These are phyloP conservation scores for Caradrina kadenii DNA, from an alignment of 2,888 invertebrate genomes.

Conservation along the genomic window DNA sequence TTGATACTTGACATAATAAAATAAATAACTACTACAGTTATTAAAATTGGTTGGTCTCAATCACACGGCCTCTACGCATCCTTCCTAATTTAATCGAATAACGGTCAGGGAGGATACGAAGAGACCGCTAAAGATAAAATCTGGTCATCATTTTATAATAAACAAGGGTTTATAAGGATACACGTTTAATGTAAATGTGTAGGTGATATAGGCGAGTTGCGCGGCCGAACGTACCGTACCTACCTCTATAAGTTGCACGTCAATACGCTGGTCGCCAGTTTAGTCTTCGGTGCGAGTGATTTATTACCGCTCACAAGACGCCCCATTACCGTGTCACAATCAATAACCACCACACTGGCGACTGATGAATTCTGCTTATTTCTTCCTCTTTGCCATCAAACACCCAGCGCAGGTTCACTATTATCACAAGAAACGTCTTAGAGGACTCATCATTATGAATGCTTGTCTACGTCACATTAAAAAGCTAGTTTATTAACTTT, in stretches of 20 bases:
- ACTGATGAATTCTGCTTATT: constrained; percentile 79
- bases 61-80: constrained; percentile 40
- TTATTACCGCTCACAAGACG: constrained; percentile 78
- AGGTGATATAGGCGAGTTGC: constrained; percentile 15
- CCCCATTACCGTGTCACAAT: constrained; percentile 85
- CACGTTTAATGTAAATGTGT: constrained; percentile 17
- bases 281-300: constrained; percentile 72
- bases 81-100: constrained; percentile 18
- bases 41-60: constrained; percentile 38
- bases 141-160: background rate
- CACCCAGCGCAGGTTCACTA: constrained; percentile 49
- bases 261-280: constrained; percentile 55
- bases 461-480: constrained; percentile 61
- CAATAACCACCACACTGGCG: constrained; percentile 79
- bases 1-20: constrained; percentile 10
- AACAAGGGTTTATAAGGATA: constrained; percentile 13
- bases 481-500: constrained; percentile 62
- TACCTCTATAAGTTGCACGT: constrained; percentile 36
- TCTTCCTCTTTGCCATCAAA: constrained; percentile 64
- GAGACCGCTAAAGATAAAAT: constrained; percentile 9
- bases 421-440: constrained; percentile 41
- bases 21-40: constrained; percentile 29
- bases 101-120: constrained; percentile 35
- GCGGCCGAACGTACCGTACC: constrained; percentile 12
- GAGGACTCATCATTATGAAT: constrained; percentile 48